These are phyloP conservation scores for Abrostola tripartita DNA, from an alignment of 2,888 invertebrate genomes.

Conservation along the genomic window DNA sequence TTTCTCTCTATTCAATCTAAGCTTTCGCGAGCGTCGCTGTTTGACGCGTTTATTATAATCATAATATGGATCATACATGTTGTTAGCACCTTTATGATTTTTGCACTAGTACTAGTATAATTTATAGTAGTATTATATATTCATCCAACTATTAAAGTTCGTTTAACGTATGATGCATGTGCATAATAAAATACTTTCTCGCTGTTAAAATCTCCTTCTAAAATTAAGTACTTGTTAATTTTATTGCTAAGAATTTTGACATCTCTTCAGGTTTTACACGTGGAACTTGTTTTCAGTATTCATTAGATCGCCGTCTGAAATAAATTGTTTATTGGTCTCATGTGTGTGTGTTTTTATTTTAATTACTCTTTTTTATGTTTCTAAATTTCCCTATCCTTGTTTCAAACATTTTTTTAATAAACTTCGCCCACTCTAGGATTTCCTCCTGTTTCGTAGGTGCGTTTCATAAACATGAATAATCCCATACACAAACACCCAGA, in stretches of 20 bases:
- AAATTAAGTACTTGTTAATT: not conserved
- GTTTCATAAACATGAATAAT: too few relatives aligned
- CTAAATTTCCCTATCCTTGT: too few relatives aligned
- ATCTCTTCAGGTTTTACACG: not conserved
- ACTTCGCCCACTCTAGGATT: too few relatives aligned
- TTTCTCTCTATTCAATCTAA: constrained; percentile 17
- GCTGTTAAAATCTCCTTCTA: not conserved
- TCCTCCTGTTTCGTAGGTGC: too few relatives aligned
- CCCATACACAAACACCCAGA: too few relatives aligned
- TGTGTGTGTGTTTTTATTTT: too few relatives aligned
- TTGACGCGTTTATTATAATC: not conserved
- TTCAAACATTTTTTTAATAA: too few relatives aligned
- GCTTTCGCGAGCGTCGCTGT: constrained; percentile 5
- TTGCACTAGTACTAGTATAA: not conserved
- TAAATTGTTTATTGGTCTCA: too few relatives aligned
- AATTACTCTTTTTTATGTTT: too few relatives aligned
- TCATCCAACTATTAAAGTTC: not conserved
- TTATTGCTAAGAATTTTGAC: not conserved
- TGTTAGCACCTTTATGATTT: not conserved
- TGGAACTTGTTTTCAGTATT: not conserved
- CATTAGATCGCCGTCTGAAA: not conserved
- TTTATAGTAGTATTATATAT: not conserved
- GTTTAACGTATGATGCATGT: not conserved
- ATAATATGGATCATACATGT: constrained; percentile 12
- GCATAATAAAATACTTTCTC: not conserved